Conservation (phyloP, 2,888 invertebrate species). For the Pteria penguin region DNA sequence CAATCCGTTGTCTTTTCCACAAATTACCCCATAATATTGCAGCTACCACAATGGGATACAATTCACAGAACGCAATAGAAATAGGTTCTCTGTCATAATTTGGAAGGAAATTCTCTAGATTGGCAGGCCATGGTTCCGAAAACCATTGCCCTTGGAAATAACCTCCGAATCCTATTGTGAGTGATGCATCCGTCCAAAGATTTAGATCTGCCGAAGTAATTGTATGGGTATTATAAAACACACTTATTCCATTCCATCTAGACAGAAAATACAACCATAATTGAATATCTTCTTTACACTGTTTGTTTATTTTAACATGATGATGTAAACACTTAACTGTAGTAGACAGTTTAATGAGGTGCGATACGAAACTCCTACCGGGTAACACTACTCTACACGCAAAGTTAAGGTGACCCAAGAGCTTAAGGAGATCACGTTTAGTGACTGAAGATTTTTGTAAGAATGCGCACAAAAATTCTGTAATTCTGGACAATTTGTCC, state of each 20-base stretch:
- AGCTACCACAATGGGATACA: slow-evolving; percentile 31
- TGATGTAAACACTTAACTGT: slow-evolving; percentile 35
- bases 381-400: slow-evolving; percentile 31
- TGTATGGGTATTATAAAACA: slow-evolving; percentile 16
- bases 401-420: slow-evolving; percentile 43
- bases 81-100: neutral
- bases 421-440: slow-evolving; percentile 25
- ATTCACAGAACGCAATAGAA: slow-evolving; percentile 30
- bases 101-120: neutral
- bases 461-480: neutral
- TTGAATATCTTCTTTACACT: slow-evolving; percentile 27
- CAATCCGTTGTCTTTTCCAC: slow-evolving; percentile 15
- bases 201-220: neutral
- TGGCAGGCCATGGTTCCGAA: slow-evolving; percentile 17
- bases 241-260: slow-evolving; percentile 22
- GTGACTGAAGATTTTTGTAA: slow-evolving; percentile 19
- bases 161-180: slow-evolving; percentile 27
- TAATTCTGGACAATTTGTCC: slow-evolving; percentile 38
- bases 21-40: slow-evolving; percentile 28
- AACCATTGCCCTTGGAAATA: slow-evolving; percentile 28
- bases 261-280: slow-evolving; percentile 12
- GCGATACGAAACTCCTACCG: slow-evolving; percentile 31
- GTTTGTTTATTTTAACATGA: slow-evolving; percentile 29
- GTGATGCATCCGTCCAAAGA: slow-evolving; percentile 31
- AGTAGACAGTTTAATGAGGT: slow-evolving; percentile 29